Evolutionary conservation across 2,888 invertebrate genomes (phyloP).

Genomic region (Anthoptus insignis): DNA sequence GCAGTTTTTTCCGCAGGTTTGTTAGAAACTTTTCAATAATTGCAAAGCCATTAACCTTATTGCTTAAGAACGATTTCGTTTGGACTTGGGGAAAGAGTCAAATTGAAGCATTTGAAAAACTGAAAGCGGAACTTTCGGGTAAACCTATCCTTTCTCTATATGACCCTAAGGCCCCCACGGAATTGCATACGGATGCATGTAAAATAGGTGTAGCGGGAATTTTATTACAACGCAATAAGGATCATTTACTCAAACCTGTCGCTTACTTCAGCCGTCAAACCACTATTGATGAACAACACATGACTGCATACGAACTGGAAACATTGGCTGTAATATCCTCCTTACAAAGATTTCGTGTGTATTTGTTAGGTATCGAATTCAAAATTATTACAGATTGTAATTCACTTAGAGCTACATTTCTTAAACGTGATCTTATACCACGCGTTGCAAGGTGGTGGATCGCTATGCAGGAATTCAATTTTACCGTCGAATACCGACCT

Average conservation of each 20-base stretch:
- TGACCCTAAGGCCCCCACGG: slow-evolving; percentile 29
- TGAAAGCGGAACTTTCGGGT: too few species aligned
- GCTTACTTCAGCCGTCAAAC: slow-evolving; percentile 56
- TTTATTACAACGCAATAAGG: slow-evolving; percentile 49
- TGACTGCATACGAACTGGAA: slow-evolving; percentile 59
- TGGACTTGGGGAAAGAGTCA: slow-evolving; percentile 43
- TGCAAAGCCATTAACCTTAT: slow-evolving; percentile 33
- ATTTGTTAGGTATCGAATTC: too few species aligned
- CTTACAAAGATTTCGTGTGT: slow-evolving; percentile 56
- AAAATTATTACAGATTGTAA: too few species aligned
- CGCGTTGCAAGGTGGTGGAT: slow-evolving; percentile 58
- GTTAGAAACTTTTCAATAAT: slow-evolving; percentile 37
- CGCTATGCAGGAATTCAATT: slow-evolving; percentile 53
- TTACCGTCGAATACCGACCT: slow-evolving; percentile 50
- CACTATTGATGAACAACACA: slow-evolving; percentile 54
- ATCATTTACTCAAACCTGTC: slow-evolving; percentile 45
- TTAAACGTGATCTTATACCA: slow-evolving; percentile 52
- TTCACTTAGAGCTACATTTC: slow-evolving; percentile 44
- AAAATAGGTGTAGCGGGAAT: slow-evolving; percentile 54
- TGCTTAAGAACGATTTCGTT: slow-evolving; percentile 35
- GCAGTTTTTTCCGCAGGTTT: slow-evolving; percentile 44
- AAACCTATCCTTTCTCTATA: too few species aligned
- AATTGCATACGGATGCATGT: slow-evolving; percentile 60
- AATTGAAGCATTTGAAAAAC: slow-evolving; percentile 37
- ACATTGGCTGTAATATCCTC: slow-evolving; percentile 58